Evolutionary conservation across 2,888 invertebrate genomes (phyloP).

Genomic region (Drosophila macrospina): DNA sequence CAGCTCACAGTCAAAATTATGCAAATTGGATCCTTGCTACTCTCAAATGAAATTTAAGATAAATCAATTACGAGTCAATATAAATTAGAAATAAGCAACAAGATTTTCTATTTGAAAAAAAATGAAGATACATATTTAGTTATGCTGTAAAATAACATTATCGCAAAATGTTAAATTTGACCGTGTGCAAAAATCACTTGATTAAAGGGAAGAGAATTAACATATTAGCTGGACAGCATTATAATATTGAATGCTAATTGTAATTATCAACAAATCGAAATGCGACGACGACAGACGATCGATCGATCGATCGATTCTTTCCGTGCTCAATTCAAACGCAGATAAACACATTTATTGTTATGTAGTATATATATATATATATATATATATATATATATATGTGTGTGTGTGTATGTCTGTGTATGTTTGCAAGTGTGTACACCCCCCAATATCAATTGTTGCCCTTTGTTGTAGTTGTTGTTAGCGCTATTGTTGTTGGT

Average conservation of each 20-base stretch:
- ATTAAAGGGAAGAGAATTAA: conserved; percentile 23
- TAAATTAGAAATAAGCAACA: too few species aligned
- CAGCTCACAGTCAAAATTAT: too few species aligned
- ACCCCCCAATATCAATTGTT: conserved; percentile 44
- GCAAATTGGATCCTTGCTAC: too few species aligned
- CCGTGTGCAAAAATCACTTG: conserved; percentile 46
- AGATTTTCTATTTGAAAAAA: not conserved
- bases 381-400: too few species aligned
- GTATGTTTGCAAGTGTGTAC: conserved; percentile 6
- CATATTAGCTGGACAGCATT: conserved; percentile 25
- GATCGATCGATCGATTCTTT: conserved; percentile 28
- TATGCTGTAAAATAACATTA: conserved; percentile 5
- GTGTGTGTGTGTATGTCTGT: not conserved
- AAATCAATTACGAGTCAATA: too few species aligned
- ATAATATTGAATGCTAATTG: conserved; percentile 47
- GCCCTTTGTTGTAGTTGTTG: conserved; percentile 7
- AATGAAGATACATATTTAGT: not conserved
- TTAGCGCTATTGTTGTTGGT: conserved; percentile 2
- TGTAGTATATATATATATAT: too few species aligned
- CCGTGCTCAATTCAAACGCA: conserved; percentile 21
- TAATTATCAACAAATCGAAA: conserved; percentile 43
- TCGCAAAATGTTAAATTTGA: conserved; percentile 1
- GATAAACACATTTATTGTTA: conserved; percentile 5
- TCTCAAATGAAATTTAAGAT: too few species aligned
- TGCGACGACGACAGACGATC: conserved; percentile 21